Evolutionary conservation across 2,113 vertebrate genomes (phyloP), one percentile per base, ranked within the genome.

Genomic region (Solea senegalensis): DNA sequence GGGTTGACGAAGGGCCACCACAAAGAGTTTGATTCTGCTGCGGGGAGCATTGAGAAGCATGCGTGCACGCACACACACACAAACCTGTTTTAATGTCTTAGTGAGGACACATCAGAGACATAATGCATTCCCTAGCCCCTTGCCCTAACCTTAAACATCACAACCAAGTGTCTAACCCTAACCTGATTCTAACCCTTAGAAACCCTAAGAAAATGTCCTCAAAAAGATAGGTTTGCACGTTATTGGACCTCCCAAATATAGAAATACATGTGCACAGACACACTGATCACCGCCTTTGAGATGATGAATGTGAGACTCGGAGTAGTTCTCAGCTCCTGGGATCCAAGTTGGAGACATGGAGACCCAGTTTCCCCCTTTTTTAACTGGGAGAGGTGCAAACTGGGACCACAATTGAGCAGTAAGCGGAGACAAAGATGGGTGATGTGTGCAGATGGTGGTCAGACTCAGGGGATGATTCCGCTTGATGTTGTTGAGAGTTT

Each of bases 301-400:
- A 84, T 87, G 86, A 88, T 89, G 68, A 85, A 88, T 89, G 87
- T 82, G 55, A 50, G 68, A 68, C 77, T 84, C 67, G 27, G 64
- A 9, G 69, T 41, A 72, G 75, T 67, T 65, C 68, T 79, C 56
- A 74, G 80, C 88, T 88, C 86, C 73, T 52, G 82, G 86, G 82
- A 89, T 88, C 70, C 62, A 74, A 82, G 73, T 82, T 64, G 44
- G 67, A 86, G 69, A 86, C 82, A 59, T 21, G 5, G 68, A 89
- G 86, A 86, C 89, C 87, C 78, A 88, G 78, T 88, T 90, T 85
- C 72, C 28, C 5, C 49, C 52, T 79, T 69, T 76, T 81, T 66
- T 73, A 85, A 57, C 59, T 8, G 10, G 50, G 65, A 58, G 45
- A 72, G 76, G 69, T 61, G 58, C 65, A 61, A 79, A 52, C 53